phyloP scores from a whole-genome alignment of 53 echinoderm and acorn worm genomes.

The Astropecten irregularis region DNA sequence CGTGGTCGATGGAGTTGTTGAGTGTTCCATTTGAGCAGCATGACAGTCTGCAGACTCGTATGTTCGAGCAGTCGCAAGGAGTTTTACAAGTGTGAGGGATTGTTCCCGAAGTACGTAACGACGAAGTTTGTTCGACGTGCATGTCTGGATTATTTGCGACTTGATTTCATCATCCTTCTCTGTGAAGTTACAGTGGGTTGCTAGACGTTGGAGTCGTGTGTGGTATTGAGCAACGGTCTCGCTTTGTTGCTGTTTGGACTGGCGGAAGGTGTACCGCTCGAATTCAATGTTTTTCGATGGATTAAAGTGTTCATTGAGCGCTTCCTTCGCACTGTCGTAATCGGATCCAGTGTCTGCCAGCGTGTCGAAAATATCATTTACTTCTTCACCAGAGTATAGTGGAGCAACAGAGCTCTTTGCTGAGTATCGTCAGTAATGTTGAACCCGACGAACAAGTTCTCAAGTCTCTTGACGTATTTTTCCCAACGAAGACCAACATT shows the following conservation, averaged over 20 bases:
- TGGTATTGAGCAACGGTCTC: conserved; percentile 28
- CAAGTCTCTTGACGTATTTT: too few species aligned
- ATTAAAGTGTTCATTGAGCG: conserved; percentile 31
- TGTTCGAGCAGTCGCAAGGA: conserved; percentile 38
- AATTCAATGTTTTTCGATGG: too few species aligned
- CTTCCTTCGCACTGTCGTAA: conserved; percentile 19
- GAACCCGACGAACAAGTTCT: conserved; percentile 47
- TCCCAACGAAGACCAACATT: too few species aligned
- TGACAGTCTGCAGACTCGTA: conserved; percentile 28
- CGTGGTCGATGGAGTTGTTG: neutral
- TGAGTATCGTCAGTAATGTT: too few species aligned
- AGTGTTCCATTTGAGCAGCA: conserved; percentile 21
- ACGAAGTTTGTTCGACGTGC: conserved; percentile 29
- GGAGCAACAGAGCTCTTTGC: too few species aligned
- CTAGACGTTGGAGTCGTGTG: too few species aligned
- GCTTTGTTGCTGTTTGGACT: neutral
- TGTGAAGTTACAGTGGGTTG: conserved; percentile 20
- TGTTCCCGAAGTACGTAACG: neutral
- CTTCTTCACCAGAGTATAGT: too few species aligned
- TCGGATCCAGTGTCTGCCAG: too few species aligned
- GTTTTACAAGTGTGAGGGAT: neutral
- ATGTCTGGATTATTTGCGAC: conserved; percentile 21
- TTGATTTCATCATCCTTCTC: too few species aligned
- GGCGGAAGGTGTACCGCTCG: conserved; percentile 24
- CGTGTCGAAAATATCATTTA: too few species aligned